Evolutionary conservation across 1,140 invertebrate genomes (phyloP), one percentile per base, ranked within the genome.

Genomic region (Colletes latitarsis): DNA sequence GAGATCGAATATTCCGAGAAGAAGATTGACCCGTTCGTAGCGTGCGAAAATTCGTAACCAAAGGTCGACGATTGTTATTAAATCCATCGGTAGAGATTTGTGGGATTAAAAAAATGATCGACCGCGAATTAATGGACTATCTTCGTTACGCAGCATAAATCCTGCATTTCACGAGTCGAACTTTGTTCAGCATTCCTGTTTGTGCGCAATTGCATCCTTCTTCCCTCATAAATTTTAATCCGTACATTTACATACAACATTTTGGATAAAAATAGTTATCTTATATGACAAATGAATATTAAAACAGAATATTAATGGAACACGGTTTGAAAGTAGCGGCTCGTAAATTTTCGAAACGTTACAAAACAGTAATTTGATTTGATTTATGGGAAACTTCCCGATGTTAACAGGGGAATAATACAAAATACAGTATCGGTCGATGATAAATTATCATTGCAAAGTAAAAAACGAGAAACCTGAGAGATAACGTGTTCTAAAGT

Each of bases 51-150:
- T 64, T 49, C 21, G 19, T 41, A 53, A 30, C 19, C 0, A 41
- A 63, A 64, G 15, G 43, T 17, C 3, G 21, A 1, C 19, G 46
- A 74, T 72, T 58, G 43, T 74, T n/a, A 74, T 64, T 64, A 53
- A 53, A 9, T 49, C 49, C 49, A 12, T 12, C 72, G 46, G 21
- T 14, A 73, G 46, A 30, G 46, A 74, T 74, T 64, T 74, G 64
- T 19, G 43, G 17, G 19, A 17, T 30, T 41, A 57, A 46, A 73
- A 73, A 73, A 49, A 53, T 64, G 63, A 74, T 53, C 58, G 58
- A 74, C 49, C 43, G 39, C 15, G 8, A 6, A 10, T 5, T 17
- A 74, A 49, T 64, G 6, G 21, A 10, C 15, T 49, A 52, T 74
- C 49, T 3, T 30, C 19, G 17, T 46, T 41, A 12, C 10, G 5